These are phyloP conservation scores for Hofmannophila pseudospretella DNA, from an alignment of 2,888 invertebrate species.

Conservation along the genomic window DNA sequence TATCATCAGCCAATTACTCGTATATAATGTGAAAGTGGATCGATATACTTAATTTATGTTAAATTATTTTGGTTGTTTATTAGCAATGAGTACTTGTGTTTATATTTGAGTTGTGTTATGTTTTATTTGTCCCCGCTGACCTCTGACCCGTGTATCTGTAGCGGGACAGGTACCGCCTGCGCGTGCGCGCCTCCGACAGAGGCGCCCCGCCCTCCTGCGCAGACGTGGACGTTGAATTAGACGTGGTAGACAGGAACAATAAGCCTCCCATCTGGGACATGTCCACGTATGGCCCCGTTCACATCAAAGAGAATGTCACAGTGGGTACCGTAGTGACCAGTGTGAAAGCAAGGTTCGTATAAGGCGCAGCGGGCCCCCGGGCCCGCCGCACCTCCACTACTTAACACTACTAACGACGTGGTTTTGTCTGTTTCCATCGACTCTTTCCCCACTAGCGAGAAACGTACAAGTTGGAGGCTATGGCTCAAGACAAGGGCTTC, in stretches of 20 bases:
- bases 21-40: constrained; percentile 52
- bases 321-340: constrained; percentile 99
- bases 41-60: constrained; percentile 52
- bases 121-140: constrained; percentile 83
- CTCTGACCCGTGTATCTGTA: constrained; percentile 88
- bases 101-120: constrained; percentile 77
- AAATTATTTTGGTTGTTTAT: constrained; percentile 65
- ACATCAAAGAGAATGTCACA: constrained; percentile 99
- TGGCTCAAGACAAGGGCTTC: constrained; percentile 98
- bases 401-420: constrained; percentile 82
- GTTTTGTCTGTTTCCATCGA: constrained; percentile 82
- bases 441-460: constrained; percentile 89
- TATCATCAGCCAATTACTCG: constrained; percentile 30
- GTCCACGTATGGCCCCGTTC: constrained; percentile 97
- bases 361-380: constrained; percentile 71
- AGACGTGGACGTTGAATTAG: constrained; percentile 98
- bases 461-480: constrained; percentile 98
- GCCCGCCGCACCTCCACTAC: constrained; percentile 71
- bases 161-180: constrained; percentile 97
- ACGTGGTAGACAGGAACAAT: constrained; percentile 99
- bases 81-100: constrained; percentile 73
- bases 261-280: constrained; percentile 98
- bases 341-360: constrained; percentile 98
- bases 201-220: constrained; percentile 94
- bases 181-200: constrained; percentile 97